Percentiles rank a stretch among this genome's conserved stretches.
These are phyloP conservation scores for Leucophenga maculata DNA, from an alignment of 2,888 invertebrate genomes.

Conservation along the genomic window DNA sequence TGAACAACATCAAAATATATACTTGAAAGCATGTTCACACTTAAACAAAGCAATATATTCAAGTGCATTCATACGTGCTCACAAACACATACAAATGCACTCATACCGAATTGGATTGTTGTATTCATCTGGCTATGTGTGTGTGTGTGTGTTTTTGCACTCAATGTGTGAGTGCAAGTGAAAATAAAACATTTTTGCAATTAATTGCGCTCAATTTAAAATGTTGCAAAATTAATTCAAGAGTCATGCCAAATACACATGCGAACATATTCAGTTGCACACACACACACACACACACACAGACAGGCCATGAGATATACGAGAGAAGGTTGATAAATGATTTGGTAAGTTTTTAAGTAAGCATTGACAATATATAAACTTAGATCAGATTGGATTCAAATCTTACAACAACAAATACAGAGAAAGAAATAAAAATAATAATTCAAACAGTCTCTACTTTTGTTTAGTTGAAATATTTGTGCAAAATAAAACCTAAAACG, in stretches of 20 bases:
- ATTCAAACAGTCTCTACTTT: too few relatives aligned
- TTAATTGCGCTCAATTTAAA: conserved; percentile 71
- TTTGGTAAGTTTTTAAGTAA: too few relatives aligned
- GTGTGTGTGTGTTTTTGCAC: conserved; percentile 19
- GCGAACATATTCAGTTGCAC: conserved; percentile 61
- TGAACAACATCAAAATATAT: conserved; percentile 37
- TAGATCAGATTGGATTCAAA: too few relatives aligned
- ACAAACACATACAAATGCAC: conserved; percentile 14
- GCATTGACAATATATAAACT: too few relatives aligned
- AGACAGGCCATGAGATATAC: conserved; percentile 4
- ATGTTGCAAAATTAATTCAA: conserved; percentile 71
- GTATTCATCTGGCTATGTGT: conserved; percentile 34
- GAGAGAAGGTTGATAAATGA: neutral
- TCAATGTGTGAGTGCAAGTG: conserved; percentile 57
- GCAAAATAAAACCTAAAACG: too few relatives aligned
- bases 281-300: conserved; percentile 20
- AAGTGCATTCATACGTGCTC: conserved; percentile 39
- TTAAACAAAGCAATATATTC: conserved; percentile 53
- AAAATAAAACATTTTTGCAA: conserved; percentile 67
- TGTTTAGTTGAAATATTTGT: too few relatives aligned
- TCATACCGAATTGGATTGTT: conserved; percentile 26
- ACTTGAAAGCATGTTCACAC: conserved; percentile 66
- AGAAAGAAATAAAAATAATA: too few relatives aligned
- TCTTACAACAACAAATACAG: too few relatives aligned
- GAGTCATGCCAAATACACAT: conserved; percentile 67